Base-by-base conservation (phyloP, 2,113 vertebrate species). In the Hypomesus transpacificus region DNA sequence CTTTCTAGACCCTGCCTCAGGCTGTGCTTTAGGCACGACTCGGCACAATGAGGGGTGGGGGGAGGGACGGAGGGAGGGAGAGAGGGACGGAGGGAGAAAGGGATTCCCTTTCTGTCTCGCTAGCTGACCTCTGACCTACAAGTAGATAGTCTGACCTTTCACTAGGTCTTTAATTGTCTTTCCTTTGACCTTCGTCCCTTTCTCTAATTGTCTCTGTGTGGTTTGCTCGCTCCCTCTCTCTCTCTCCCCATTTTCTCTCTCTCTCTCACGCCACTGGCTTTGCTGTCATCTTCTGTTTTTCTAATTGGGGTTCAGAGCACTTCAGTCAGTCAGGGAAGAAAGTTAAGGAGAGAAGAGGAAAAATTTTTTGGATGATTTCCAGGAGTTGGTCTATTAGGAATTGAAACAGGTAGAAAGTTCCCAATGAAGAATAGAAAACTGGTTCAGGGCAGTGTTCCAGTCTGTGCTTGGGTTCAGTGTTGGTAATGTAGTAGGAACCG, bases 281-380 rank as follows among this genome's bases (percentile, higher is more conserved):
- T 59, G 72, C 86, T 87, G 87, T 88, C 83, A 82, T 67, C 83
- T 82, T 84, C 80, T 64, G 73, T 88, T 88, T 82, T 79, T 81
- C 21, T 88, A 87, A 86, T 87, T 88, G 84, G 83, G 81, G 75
- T 87, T 89, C 78, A 85, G 68, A 78, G 58, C 75, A 80, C 68
- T 71, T 78, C 70, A 78, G 64, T 77, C 68, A 18, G 16, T 46
- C 66, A 68, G 2, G 5, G 26, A 64, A 60, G 78, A 8, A 57
- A 51, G 63, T 51, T 52, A 26, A n/a, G 24, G 68, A 31, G 26
- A 22, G 5, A 39, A 18, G 3, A 3, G 56, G 20, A 52, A 8
- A 26, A 57, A 46, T 46, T 24, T 69, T 65, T 68, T 39, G 66
- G 61, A 65, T 66, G 63, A 79, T 71, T n/a, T 18, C 24, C 28